Conservation (phyloP, 2,888 invertebrate genomes). For the Acanthopleura granulata region DNA sequence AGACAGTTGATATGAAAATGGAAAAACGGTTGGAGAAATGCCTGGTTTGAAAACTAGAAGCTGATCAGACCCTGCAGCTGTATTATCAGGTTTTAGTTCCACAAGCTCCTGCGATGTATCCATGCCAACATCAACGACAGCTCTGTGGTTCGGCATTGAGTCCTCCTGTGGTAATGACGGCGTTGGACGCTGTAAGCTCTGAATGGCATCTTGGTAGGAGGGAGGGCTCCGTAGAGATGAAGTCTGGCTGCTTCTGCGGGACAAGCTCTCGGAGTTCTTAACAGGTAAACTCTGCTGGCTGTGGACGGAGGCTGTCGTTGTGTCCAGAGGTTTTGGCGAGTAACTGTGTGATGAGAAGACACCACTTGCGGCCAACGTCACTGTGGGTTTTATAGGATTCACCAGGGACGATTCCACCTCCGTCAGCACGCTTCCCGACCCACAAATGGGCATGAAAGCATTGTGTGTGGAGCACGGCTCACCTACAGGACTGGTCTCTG, state of each 20-base stretch:
- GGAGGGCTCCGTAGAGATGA: conserved; percentile 29
- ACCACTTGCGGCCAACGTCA: conserved; percentile 43
- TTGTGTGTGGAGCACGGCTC: conserved; percentile 33
- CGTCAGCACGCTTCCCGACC: conserved; percentile 26
- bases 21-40: conserved; percentile 20
- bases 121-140: not conserved
- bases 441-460: conserved; percentile 57
- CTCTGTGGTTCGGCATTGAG: not conserved
- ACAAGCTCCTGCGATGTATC: not conserved
- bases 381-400: conserved; percentile 51
- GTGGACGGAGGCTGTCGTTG: not conserved
- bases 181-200: not conserved
- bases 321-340: not conserved
- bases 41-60: not conserved
- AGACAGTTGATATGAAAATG: conserved; percentile 27
- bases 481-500: conserved; percentile 20
- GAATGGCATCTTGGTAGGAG: conserved; percentile 39
- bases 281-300: not conserved
- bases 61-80: not conserved
- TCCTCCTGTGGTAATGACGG: not conserved
- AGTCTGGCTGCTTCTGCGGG: not conserved
- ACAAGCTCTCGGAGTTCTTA: not conserved
- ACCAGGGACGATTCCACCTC: conserved; percentile 35
- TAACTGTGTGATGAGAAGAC: not conserved
- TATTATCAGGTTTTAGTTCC: not conserved